Base-by-base conservation (phyloP, 23 tunicate genomes). In the Corella eumyota region DNA sequence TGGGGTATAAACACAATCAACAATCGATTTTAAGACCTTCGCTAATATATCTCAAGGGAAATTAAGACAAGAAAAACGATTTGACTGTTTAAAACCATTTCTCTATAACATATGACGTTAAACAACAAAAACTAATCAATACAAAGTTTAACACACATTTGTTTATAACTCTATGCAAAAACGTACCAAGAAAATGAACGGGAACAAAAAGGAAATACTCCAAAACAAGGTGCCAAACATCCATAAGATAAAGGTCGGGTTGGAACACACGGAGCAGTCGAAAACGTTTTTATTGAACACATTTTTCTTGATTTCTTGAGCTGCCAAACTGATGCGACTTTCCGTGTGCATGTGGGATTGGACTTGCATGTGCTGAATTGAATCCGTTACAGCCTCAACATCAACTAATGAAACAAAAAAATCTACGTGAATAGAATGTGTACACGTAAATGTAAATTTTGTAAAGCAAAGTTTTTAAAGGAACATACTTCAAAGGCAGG, bases 181-280 rank as follows among this genome's bases (percentile, higher is more conserved):
- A 28, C 74, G 61, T 61, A 83, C 93, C 72, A 86, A 58, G 45
- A 77, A 86, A 61, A 86, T 86, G 32, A 67, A 57, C 4, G 95
- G 95, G 28, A 86, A 86, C 17, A 86, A 66, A 40, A 77, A 77
- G 6, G 86, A 72, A 31, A 66, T 19, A 50, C 80, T 72, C 95
- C 85, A 86, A 40, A 86, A 72, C 50, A 86, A 36, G 25, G 86
- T 77, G 11, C 86, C 95, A 1, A 71, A 26, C 80, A 77, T 77
- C 95, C 95, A 86, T 32, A 71, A 44, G 9, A 71, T 55, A 31
- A 86, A 71, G 0, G 72, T 30, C 1, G 73, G 68, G 27, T 86
- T 60, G 36, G 6, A 32, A 61, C 85, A 86, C 17, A 86, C 22
- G 7, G 80, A 62, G 65, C 75, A 77, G 69, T 86, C 79, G 46